A percentile compares a stretch with the other conserved stretches of the same genome.
Evolutionary conservation across 1,140 invertebrate genomes (phyloP).

Genomic region (Anoplolepis gracilipes): DNA sequence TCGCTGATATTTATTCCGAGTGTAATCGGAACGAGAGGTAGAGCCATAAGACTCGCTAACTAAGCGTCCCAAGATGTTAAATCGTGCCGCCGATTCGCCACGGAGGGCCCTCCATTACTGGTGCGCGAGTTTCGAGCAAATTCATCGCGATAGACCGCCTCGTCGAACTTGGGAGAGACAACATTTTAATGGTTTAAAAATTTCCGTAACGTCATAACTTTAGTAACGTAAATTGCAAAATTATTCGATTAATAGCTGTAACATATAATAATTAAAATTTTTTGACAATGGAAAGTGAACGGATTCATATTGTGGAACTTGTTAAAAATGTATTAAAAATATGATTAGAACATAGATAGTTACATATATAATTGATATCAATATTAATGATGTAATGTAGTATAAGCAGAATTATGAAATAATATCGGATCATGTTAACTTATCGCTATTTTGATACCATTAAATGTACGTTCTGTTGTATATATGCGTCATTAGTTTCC

Average conservation of each 20-base stretch:
- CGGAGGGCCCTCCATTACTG: slow-evolving; percentile 44
- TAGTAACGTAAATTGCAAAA: slow-evolving; percentile 6
- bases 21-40: slow-evolving; percentile 60
- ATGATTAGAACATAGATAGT: not conserved
- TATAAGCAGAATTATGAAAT: slow-evolving; percentile 3
- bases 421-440: slow-evolving; percentile 18
- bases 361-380: not conserved
- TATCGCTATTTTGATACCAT: slow-evolving; percentile 39
- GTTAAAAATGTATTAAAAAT: not conserved
- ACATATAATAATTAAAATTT: not conserved
- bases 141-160: slow-evolving; percentile 19
- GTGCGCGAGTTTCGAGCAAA: slow-evolving; percentile 44
- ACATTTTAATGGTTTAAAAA: slow-evolving; percentile 41
- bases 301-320: not conserved
- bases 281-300: not conserved
- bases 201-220: slow-evolving; percentile 1
- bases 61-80: slow-evolving; percentile 61
- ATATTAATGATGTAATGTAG: not conserved
- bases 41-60: slow-evolving; percentile 54
- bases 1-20: slow-evolving; percentile 55
- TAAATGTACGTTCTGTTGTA: not conserved
- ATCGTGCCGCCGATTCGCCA: slow-evolving; percentile 54
- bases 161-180: slow-evolving; percentile 6
- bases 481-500: slow-evolving; percentile 25
- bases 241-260: slow-evolving; percentile 3